Evolutionary conservation across 53 echinoderm and acorn worm genomes (phyloP), one percentile per base, ranked within the genome.

Genomic region (Patiria pectinifera): DNA sequence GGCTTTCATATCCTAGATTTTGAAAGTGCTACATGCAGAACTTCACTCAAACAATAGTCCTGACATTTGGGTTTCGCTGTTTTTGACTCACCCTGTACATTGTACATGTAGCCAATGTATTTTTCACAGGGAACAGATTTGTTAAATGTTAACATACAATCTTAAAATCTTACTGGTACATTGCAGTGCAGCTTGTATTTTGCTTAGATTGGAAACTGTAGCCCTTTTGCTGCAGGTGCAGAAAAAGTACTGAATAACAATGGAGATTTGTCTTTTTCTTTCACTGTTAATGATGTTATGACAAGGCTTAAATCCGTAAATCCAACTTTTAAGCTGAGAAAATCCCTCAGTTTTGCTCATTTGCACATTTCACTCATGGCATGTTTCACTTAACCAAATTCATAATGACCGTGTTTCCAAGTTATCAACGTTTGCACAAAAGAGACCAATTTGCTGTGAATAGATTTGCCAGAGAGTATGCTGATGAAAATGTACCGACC

Each of bases 241-340:
- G 15, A 66, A 11, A 66, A 66, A 35, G 35, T 35, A 16, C 14
- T 14, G 3, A 66, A 18, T 16, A 66, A 66, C 15, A 18, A 66
- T 15, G 15, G 15, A 66, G 66, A 18, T 66, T 66, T 66, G 4
- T 66, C 53, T 8, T 53, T 49, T 53, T 53, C 8, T 53, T 53
- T 53, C 53, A 66, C 16, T 83, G 83, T 91, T 45, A 76, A 59
- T 83, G 69, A 83, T 69, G 59, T 71, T 91, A 84, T 81, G 59
- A 82, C 84, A 71, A 48, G 45, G 80, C 83, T 24, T 21, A 45
- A 26, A 62, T 89, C 74, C 11, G 43, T 22, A 77, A 92, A 92
- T 92, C 84, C 85, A 43, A 78, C 78, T 77, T 85, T 2, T 15
- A 46, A 78, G 76, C 62, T 45, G 46, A 76, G 23, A 63, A 61